phyloP scores from a whole-genome alignment of 2,113 vertebrate species.

The Cynoglossus semilaevis region DNA sequence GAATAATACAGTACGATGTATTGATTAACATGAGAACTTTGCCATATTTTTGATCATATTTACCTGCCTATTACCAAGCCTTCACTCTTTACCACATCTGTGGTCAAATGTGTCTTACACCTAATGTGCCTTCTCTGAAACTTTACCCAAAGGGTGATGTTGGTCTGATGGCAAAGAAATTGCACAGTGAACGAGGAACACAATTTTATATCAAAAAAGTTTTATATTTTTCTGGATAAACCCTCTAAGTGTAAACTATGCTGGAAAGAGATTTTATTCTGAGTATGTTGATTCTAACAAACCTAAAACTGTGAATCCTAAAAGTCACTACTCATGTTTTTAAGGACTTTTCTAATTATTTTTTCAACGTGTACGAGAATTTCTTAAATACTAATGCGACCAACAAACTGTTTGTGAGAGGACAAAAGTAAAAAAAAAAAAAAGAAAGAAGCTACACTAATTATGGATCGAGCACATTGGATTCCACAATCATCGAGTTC shows the following conservation, averaged over 20 bases:
- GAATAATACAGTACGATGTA: slow-evolving; percentile 17
- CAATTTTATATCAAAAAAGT: slow-evolving; percentile 32
- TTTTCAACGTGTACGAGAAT: neutral
- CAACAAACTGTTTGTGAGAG: slow-evolving; percentile 5
- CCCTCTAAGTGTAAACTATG: slow-evolving; percentile 43
- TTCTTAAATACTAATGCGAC: slow-evolving; percentile 12
- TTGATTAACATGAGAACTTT: slow-evolving; percentile 1
- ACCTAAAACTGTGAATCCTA: slow-evolving; percentile 46
- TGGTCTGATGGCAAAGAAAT: no score
- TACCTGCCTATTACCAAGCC: neutral
- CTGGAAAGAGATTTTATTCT: slow-evolving; percentile 38
- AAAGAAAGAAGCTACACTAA: neutral
- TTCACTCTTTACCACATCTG: no score
- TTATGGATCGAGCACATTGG: neutral
- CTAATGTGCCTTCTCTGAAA: no score
- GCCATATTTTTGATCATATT: slow-evolving; percentile 14
- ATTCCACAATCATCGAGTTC: no score
- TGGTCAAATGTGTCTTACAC: no score
- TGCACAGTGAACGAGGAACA: no score
- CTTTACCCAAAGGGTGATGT: no score
- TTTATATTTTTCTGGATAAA: slow-evolving; percentile 19
- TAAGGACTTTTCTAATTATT: slow-evolving; percentile 7
- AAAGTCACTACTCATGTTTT: slow-evolving; percentile 19
- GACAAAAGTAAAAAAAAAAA: neutral
- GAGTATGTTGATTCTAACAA: slow-evolving; percentile 23